Percentiles rank a stretch among this genome's conserved stretches.
These are phyloP conservation scores for Xyliphius kryptos DNA, from an alignment of 2,113 vertebrate genomes.

Conservation along the genomic window DNA sequence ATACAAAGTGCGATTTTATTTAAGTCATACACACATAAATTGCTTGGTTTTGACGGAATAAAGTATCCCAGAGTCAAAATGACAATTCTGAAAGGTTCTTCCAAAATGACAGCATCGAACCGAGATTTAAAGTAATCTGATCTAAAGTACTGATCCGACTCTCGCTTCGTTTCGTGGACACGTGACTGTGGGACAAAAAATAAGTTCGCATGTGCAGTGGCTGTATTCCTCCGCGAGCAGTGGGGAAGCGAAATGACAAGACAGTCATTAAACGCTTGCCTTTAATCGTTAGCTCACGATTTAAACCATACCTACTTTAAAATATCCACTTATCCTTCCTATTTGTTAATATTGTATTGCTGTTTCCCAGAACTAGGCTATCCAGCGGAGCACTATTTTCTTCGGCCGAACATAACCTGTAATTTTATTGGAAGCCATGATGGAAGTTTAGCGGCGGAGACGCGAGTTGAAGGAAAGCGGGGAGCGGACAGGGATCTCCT, in stretches of 20 bases:
- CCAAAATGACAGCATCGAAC: no score
- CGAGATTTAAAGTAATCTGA: slow-evolving; percentile 15
- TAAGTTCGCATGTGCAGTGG: slow-evolving; percentile 27
- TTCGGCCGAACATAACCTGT: slow-evolving; percentile 9
- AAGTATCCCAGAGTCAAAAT: no score
- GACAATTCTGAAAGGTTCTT: no score
- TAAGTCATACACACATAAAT: no score
- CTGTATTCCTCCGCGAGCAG: slow-evolving; percentile 49
- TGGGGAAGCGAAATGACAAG: slow-evolving; percentile 22
- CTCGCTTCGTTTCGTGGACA: slow-evolving; percentile 61
- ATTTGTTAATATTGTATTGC: neutral
- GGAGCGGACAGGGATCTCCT: slow-evolving; percentile 10
- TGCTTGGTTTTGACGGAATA: no score
- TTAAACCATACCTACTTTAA: no score
- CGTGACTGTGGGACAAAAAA: slow-evolving; percentile 58
- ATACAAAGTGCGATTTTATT: no score
- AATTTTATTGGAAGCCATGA: slow-evolving; percentile 64
- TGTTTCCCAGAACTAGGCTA: slow-evolving; percentile 20
- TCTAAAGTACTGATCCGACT: slow-evolving; percentile 52
- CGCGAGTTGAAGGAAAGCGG: slow-evolving; percentile 46
- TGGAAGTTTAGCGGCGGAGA: slow-evolving; percentile 60
- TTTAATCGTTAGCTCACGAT: accelerated
- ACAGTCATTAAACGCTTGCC: no score
- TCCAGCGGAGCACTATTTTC: slow-evolving; percentile 23
- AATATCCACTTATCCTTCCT: no score